Base-by-base conservation (phyloP, 1,140 invertebrate genomes). In the Zophobas morio region DNA sequence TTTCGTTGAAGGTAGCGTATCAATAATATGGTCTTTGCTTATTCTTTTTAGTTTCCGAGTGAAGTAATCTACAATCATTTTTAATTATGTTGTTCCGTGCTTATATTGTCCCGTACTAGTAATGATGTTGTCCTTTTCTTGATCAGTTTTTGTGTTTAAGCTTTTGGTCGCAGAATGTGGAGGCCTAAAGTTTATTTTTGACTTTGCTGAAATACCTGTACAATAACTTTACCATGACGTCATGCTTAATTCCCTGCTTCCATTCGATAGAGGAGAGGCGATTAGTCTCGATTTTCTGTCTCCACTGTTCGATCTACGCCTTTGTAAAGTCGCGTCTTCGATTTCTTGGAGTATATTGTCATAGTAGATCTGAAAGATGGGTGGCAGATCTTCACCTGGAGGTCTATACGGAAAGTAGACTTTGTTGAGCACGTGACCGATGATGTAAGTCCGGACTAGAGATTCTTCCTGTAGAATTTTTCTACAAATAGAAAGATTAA, bases 381-480 rank as follows among this genome's bases (percentile, higher is more conserved):
- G 5, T 1, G 82, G 83, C 6, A 84, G 70, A 34, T 36, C 39
- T 20, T 77, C 57, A 6, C 84, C 84, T 6, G 81, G 74, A 32
- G 72, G 1, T 35, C 77, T 57, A 49, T 75, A 75, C 0, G 82
- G 83, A 40, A 83, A 78, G n/a, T 79, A 81, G 6, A 84, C 47
- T 34, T 77, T 56, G 36, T 80, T 80, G 1, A 77, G 49, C 35
- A 78, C 72, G 54, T 85, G 81, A 70, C 77, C 77, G 1, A 77
- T 36, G 46, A 81, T 54, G 36, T 81, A 76, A 0, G 80, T 20
- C n/a, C 82, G 75, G 1, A 82, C 53, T 36, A 82, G 57, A 4
- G 51, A 47, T 33, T 81, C 81, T 75, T 85, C 83, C n/a, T 66
- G 60, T 1, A 66, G 42, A 66, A 66, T 66, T 66, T 66, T 66